These are phyloP conservation scores for Phengaris alcon DNA, from an alignment of 2,888 invertebrate genomes.

Conservation along the genomic window DNA sequence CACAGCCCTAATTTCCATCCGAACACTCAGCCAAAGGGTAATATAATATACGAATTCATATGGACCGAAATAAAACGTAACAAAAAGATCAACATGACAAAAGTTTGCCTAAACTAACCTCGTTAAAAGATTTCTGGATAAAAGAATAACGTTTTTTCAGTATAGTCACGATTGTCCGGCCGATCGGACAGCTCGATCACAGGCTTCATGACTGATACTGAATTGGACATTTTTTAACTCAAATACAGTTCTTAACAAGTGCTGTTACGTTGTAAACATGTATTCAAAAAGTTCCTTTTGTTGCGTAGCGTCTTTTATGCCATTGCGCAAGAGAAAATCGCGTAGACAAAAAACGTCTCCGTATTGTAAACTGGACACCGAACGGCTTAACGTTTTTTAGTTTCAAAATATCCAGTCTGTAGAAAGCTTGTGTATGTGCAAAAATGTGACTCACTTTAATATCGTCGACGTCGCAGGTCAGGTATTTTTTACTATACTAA, in stretches of 20 bases:
- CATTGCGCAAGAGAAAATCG: slow-evolving; percentile 69
- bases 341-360: slow-evolving; percentile 58
- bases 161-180: slow-evolving; percentile 74
- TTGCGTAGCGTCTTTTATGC: slow-evolving; percentile 56
- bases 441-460: slow-evolving; percentile 17
- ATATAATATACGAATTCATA: slow-evolving; percentile 71
- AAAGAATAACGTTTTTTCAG: slow-evolving; percentile 77
- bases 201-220: slow-evolving; percentile 55
- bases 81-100: slow-evolving; percentile 74
- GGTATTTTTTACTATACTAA: slow-evolving; percentile 20
- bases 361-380: slow-evolving; percentile 57
- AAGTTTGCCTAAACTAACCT: slow-evolving; percentile 79
- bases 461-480: neutral
- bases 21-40: slow-evolving; percentile 55
- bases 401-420: slow-evolving; percentile 57
- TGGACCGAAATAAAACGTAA: slow-evolving; percentile 68
- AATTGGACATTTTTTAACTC: slow-evolving; percentile 47
- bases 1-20: slow-evolving; percentile 54
- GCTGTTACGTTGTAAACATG: slow-evolving; percentile 54
- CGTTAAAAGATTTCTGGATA: slow-evolving; percentile 78
- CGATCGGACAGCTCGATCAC: slow-evolving; percentile 72
- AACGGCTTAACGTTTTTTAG: slow-evolving; percentile 67
- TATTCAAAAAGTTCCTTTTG: slow-evolving; percentile 66
- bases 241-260: slow-evolving; percentile 39
- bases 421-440: slow-evolving; percentile 59